A percentile compares a stretch with the other conserved stretches of the same genome.
Conservation (phyloP, 1,140 invertebrate species). For the Eriocheir sinensis region DNA sequence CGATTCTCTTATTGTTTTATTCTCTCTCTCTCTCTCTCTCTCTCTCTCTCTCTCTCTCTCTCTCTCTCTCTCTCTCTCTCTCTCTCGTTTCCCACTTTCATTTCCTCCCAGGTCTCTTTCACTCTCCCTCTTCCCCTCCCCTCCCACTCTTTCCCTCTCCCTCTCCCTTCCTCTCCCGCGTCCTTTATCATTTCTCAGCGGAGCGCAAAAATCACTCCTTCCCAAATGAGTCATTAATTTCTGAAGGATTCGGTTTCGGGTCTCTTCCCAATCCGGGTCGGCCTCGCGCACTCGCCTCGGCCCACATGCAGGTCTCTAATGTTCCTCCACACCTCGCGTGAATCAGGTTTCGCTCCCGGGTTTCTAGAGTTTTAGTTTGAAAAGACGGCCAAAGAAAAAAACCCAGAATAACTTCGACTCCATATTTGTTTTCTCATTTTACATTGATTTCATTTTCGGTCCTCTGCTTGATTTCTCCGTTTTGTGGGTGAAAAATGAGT, state of each 20-base stretch:
- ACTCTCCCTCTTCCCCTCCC: background rate
- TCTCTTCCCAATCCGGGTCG: background rate
- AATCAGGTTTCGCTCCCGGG: background rate
- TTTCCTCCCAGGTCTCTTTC: background rate
- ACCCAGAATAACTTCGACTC: too few species aligned
- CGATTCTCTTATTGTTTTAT: background rate
- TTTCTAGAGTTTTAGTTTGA: background rate
- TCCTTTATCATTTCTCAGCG: too few species aligned
- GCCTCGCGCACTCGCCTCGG: background rate
- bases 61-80: background rate
- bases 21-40: background rate
- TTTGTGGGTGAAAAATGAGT: too few species aligned
- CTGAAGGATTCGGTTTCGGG: background rate
- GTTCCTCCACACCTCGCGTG: background rate
- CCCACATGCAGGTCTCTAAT: background rate
- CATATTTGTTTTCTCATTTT: background rate
- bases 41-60: background rate
- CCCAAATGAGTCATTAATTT: background rate
- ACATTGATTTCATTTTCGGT: too few species aligned
- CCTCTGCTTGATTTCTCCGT: background rate
- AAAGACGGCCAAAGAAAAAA: background rate
- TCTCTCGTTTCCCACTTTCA: constrained; percentile 7
- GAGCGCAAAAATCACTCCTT: too few species aligned
- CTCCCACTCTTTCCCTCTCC: background rate
- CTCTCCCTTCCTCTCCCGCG: background rate